Evolutionary conservation across 2,888 invertebrate genomes (phyloP).

Genomic region (Callyntrura guangdongensis): DNA sequence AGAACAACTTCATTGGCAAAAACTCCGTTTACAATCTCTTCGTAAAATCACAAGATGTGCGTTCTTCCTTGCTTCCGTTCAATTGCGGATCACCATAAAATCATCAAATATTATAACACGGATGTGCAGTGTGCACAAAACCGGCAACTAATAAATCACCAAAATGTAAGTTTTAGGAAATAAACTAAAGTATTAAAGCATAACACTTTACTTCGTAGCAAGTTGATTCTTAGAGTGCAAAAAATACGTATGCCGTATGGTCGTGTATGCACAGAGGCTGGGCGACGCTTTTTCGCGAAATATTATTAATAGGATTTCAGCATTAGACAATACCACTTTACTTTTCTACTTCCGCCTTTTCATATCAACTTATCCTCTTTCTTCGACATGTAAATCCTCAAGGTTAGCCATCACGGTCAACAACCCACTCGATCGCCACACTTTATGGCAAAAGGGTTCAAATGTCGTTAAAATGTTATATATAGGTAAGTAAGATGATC

Average conservation of each 20-base stretch:
- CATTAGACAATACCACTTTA: slow-evolving; percentile 2
- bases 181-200: not conserved
- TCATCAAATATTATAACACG: not conserved
- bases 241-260: too few species aligned
- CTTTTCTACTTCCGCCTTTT: slow-evolving; percentile 62
- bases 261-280: not conserved
- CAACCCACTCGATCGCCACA: slow-evolving; percentile 50
- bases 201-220: not conserved
- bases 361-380: slow-evolving; percentile 41
- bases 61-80: not conserved
- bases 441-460: slow-evolving; percentile 50
- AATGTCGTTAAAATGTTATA: slow-evolving; percentile 58
- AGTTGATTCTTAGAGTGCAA: too few species aligned
- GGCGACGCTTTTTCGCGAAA: not conserved
- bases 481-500: slow-evolving; percentile 28
- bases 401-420: slow-evolving; percentile 62
- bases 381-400: slow-evolving; percentile 61
- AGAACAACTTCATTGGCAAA: too few species aligned
- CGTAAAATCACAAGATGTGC: not conserved
- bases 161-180: not conserved
- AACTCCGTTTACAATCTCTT: not conserved
- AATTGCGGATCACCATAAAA: not conserved
- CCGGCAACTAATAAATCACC: not conserved
- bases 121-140: not conserved
- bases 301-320: slow-evolving; percentile 7